These are phyloP conservation scores for Dasyprocta punctata DNA, from an alignment of 2,113 vertebrate genomes.

Conservation along the genomic window DNA sequence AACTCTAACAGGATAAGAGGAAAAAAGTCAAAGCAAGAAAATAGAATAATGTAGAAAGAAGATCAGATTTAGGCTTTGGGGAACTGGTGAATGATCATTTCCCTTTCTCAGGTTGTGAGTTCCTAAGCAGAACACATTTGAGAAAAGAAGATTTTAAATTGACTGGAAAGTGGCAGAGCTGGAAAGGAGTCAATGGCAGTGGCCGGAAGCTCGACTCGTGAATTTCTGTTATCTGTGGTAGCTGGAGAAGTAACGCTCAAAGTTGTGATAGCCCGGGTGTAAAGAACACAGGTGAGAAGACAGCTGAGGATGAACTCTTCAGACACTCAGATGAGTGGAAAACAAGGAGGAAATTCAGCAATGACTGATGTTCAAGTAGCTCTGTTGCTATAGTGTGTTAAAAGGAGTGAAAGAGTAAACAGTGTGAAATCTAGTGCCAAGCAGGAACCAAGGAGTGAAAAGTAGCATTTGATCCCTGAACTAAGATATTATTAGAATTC, in stretches of 20 bases:
- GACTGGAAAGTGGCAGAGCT: neutral
- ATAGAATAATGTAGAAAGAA: neutral
- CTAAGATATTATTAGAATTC: neutral
- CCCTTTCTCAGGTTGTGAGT: neutral
- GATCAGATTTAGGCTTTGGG: neutral
- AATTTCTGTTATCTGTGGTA: neutral
- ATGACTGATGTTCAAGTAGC: neutral
- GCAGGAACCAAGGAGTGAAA: neutral
- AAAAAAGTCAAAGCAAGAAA: neutral
- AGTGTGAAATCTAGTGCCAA: neutral
- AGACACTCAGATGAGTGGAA: neutral
- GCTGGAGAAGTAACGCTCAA: neutral
- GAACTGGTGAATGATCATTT: neutral
- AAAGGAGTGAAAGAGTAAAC: neutral
- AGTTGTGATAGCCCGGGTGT: neutral
- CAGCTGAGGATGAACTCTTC: neutral
- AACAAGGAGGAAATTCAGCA: neutral
- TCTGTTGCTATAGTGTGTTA: neutral
- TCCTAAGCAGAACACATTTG: neutral
- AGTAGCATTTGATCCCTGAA: neutral
- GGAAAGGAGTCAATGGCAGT: neutral
- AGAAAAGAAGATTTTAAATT: neutral
- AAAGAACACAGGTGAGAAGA: neutral
- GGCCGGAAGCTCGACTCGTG: neutral
- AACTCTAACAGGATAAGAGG: neutral